Evolutionary conservation across 1,140 invertebrate genomes (phyloP).

Genomic region (Microplitis demolitor): DNA sequence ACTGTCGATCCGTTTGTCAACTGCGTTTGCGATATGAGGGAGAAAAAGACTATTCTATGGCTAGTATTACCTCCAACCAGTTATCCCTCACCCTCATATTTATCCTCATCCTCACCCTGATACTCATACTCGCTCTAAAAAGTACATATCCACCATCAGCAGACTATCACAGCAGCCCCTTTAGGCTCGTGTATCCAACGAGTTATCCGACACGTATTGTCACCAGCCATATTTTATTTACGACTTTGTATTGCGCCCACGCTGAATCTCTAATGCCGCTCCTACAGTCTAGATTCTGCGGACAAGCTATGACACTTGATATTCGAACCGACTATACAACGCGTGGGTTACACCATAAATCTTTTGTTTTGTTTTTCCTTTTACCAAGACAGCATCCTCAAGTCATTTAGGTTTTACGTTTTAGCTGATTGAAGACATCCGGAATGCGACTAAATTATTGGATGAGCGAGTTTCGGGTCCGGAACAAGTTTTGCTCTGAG

Average conservation of each 20-base stretch:
- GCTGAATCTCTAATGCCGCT: conserved; percentile 35
- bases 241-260: conserved; percentile 36
- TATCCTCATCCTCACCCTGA: neutral
- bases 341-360: conserved; percentile 2
- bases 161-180: neutral
- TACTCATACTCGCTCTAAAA: neutral
- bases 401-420: no score
- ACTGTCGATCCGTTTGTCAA: conserved; percentile 31
- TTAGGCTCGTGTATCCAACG: conserved; percentile 14
- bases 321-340: conserved; percentile 10
- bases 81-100: neutral
- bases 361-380: neutral
- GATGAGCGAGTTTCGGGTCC: neutral
- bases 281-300: conserved; percentile 4
- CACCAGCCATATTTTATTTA: conserved; percentile 41
- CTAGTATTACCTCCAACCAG: neutral
- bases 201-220: conserved; percentile 41
- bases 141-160: no score
- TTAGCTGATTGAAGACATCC: no score
- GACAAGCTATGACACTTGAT: conserved; percentile 19
- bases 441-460: neutral
- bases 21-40: conserved; percentile 15
- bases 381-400: neutral
- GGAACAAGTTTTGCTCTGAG: neutral
- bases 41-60: conserved; percentile 8